These are phyloP conservation scores for Eurypyga helias DNA, from an alignment of 2,113 vertebrate genomes.

Conservation along the genomic window DNA sequence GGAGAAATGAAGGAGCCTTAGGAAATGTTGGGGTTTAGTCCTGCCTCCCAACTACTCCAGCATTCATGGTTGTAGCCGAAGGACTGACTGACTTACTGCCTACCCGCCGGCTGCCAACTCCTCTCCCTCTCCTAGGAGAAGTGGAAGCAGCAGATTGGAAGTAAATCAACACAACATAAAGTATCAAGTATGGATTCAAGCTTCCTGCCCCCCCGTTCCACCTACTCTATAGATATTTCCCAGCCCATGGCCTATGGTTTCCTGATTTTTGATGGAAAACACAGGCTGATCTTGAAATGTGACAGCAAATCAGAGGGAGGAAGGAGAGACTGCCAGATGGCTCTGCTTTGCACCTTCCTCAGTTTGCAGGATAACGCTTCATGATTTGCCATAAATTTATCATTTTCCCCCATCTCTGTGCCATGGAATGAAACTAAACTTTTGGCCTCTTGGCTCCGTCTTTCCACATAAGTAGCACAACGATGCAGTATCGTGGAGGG, in stretches of 20 bases:
- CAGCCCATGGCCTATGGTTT: constrained; percentile 1
- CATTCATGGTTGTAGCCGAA: neutral
- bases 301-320: constrained; percentile 14
- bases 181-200: neutral
- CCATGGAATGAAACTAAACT: neutral
- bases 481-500: neutral
- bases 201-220: neutral
- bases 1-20: neutral
- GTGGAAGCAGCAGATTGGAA: neutral
- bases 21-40: neutral
- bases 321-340: constrained; percentile 55
- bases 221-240: constrained; percentile 20
- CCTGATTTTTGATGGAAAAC: constrained; percentile 29
- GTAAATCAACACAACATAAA: constrained; percentile 7
- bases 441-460: neutral
- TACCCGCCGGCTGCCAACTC: neutral
- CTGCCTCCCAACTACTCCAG: accelerated
- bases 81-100: neutral
- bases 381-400: constrained; percentile 23
- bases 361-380: constrained; percentile 6
- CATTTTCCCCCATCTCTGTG: neutral
- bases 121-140: neutral
- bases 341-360: constrained; percentile 47
- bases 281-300: constrained; percentile 33
- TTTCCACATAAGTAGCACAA: neutral